A percentile compares a stretch with the other conserved stretches of the same genome.
Conservation (phyloP, 2,113 vertebrate species). For the Psittacula cyanocephala region DNA sequence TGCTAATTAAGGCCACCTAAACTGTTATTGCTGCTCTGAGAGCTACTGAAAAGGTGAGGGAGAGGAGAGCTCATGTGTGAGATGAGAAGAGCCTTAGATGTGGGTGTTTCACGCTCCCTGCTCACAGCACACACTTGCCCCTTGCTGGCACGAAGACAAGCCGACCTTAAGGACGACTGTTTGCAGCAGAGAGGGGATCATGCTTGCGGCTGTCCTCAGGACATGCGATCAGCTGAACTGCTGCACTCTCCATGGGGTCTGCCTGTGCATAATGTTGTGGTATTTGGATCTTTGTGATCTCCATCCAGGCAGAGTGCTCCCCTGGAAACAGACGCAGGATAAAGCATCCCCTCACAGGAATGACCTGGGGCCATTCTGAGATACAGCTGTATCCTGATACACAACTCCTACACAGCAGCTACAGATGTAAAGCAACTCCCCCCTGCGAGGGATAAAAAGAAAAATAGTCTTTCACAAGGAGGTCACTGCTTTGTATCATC, state of each 20-base stretch:
- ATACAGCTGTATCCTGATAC: background rate
- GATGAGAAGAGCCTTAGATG: fast-evolving
- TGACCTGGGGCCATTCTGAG: background rate
- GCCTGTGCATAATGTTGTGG: background rate
- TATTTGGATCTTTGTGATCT: background rate
- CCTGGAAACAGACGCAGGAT: background rate
- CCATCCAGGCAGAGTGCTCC: background rate
- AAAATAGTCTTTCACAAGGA: background rate
- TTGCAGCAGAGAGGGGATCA: background rate
- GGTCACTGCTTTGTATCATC: background rate
- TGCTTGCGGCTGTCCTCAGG: background rate
- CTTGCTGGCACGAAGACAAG: background rate
- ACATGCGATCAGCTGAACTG: fast-evolving
- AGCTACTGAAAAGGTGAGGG: background rate
- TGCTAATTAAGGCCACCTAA: background rate
- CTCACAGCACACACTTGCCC: background rate
- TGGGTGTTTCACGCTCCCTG: fast-evolving
- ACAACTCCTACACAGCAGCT: background rate
- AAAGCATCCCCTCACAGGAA: fast-evolving
- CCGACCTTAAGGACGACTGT: background rate
- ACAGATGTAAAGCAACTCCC: background rate
- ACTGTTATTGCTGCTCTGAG: background rate
- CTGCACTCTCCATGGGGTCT: background rate
- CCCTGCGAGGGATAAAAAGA: background rate
- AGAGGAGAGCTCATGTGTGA: background rate